Conservation (phyloP, 2,797 vertebrate genomes). For the Sandelia bainsii region DNA sequence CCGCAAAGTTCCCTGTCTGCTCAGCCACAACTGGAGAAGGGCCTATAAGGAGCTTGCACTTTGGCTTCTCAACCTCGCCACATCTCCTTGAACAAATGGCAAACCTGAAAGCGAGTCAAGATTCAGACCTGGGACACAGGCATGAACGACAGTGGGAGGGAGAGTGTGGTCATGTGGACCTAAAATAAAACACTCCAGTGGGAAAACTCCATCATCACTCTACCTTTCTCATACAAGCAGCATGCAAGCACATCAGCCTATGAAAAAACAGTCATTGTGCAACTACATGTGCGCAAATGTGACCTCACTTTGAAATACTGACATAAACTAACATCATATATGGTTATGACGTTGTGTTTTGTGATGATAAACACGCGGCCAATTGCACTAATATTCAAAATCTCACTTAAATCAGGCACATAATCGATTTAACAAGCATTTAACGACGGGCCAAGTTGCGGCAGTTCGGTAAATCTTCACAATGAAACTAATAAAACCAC, state of each 20-base stretch:
- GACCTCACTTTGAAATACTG: too few species aligned
- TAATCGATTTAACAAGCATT: neutral
- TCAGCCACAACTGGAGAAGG: constrained; percentile 63
- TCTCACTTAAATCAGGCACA: neutral
- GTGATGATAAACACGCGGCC: neutral
- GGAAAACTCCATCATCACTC: constrained; percentile 10
- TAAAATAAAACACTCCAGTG: constrained; percentile 5
- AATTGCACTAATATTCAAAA: neutral
- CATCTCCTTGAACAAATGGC: constrained; percentile 56
- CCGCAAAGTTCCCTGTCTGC: constrained; percentile 67
- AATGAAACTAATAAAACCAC: neutral
- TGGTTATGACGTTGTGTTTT: neutral
- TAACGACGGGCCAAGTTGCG: neutral
- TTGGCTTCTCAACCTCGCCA: constrained; percentile 60
- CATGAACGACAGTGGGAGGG: neutral
- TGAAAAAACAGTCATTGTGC: neutral
- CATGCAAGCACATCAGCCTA: neutral
- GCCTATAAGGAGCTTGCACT: constrained; percentile 54
- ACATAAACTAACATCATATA: neutral
- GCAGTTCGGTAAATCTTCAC: neutral
- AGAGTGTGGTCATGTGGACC: constrained; percentile 1
- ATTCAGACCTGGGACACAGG: constrained; percentile 12
- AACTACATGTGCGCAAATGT: neutral
- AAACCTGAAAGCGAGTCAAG: constrained; percentile 33
- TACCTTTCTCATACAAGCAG: neutral